Base-by-base conservation (phyloP, 2,113 vertebrate species). In the Oxyruncus cristatus region DNA sequence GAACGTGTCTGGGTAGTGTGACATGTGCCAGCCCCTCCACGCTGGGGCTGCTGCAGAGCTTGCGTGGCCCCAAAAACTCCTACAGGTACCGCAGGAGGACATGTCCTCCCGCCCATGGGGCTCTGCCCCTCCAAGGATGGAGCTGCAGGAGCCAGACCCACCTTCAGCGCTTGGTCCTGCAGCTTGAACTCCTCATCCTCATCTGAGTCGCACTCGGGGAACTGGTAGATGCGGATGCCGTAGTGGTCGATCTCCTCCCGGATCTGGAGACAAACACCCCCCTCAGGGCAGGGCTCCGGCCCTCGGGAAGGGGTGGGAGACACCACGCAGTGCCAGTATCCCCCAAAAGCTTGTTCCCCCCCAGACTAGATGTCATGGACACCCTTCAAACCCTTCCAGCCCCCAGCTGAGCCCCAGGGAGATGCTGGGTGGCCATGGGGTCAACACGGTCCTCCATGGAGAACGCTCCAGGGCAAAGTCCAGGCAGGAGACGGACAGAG, bases 111-210 rank as follows among this genome's bases (percentile, higher is more conserved):
- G 0, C 33, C 42, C 6, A 0, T 1, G 4, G 42, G 41, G 42
- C 39, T 78, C 68, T 89, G 55, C 12, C 20, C 22, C 21, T 13
- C 15, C 33, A 50, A 28, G 8, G 47, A 24, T 22, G 33, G 41
- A 44, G 42, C 50, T 75, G 56, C 12, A 75, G 30, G 70, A 87
- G 30, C 33, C 44, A 17, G 3, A 90, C 97, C 83, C 95, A 99
- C 99, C 98, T 99, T 99, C 61, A 99, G 97, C 20, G 99, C 98
- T 61, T 98, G 98, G 95, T 99, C 99, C 93, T 99, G 99, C 95
- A 98, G 98, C 97, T 99, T 99, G 96, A 99, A 99, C 13, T 99
- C 99, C 32, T 99, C 99, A 37, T 99, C 99, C 83, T 99, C 99
- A 0, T 99, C 99, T 0, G 99, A 99, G 97, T 99, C 99, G 3